Conservation (phyloP, 2,113 vertebrate species). For the Arvicanthis niloticus region DNA sequence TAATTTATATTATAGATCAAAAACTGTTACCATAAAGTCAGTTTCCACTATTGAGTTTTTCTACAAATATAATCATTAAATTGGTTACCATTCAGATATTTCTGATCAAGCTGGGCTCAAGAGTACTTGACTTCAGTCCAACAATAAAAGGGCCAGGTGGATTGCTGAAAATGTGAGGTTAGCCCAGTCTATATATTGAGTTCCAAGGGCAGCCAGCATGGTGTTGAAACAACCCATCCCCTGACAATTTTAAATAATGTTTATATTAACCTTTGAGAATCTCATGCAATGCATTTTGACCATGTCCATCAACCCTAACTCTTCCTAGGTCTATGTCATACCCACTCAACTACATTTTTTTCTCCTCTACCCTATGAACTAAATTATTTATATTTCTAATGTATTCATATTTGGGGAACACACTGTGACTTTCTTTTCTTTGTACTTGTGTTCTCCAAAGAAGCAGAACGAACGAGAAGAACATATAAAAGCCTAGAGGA, state of each 20-base stretch:
- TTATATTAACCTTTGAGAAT: not conserved
- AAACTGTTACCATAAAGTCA: not conserved
- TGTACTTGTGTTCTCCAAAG: not conserved
- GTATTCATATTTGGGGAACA: not conserved
- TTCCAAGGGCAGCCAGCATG: not conserved
- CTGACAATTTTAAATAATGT: not conserved
- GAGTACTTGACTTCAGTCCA: not conserved
- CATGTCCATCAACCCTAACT: not conserved
- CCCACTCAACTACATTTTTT: not conserved
- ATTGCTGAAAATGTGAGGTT: too few relatives aligned
- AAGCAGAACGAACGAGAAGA: not conserved
- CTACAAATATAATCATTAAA: not conserved
- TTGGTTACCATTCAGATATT: not conserved
- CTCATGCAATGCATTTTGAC: not conserved
- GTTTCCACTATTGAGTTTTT: not conserved
- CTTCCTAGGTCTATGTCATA: not conserved
- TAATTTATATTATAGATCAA: not conserved
- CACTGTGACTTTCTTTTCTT: not conserved
- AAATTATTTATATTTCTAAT: not conserved
- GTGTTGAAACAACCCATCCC: not conserved
- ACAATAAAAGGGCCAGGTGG: not conserved
- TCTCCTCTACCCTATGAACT: not conserved
- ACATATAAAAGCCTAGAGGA: not conserved
- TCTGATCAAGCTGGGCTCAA: not conserved
- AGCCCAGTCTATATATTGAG: not conserved